Evolutionary conservation across 1,140 invertebrate species (phyloP).

Genomic region (Micrasema longulum): DNA sequence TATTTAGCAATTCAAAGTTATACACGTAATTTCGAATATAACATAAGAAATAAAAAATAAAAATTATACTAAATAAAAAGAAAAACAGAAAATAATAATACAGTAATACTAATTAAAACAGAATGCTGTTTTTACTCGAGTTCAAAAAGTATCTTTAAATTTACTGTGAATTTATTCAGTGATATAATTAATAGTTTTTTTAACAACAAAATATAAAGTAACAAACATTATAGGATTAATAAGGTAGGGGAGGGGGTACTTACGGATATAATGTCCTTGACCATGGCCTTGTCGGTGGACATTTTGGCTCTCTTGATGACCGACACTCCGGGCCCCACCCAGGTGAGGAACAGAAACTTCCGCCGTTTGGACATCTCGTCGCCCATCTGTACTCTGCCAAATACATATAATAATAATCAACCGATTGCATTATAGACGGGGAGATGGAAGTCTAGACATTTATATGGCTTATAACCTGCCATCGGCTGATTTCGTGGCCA

Average conservation of each 20-base stretch:
- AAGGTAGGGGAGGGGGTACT: conserved; percentile 60
- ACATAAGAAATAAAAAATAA: too few species aligned
- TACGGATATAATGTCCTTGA: conserved; percentile 80
- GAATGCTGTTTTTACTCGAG: too few species aligned
- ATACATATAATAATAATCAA: too few species aligned
- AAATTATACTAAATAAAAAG: not conserved
- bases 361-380: conserved; percentile 85
- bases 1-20: not conserved
- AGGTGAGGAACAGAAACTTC: conserved; percentile 83
- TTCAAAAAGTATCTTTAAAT: too few species aligned
- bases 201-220: not conserved
- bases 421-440: too few species aligned
- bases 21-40: not conserved
- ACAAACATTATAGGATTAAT: too few species aligned
- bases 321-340: conserved; percentile 79
- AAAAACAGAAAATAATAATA: too few species aligned
- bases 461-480: too few species aligned
- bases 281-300: conserved; percentile 81
- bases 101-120: too few species aligned
- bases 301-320: conserved; percentile 82
- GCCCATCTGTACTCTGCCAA: conserved; percentile 76
- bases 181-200: too few species aligned
- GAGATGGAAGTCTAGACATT: too few species aligned
- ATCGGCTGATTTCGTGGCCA: too few species aligned
- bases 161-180: not conserved